Conservation (phyloP, 2,797 vertebrate genomes). For the Hydrolagus colliei region DNA sequence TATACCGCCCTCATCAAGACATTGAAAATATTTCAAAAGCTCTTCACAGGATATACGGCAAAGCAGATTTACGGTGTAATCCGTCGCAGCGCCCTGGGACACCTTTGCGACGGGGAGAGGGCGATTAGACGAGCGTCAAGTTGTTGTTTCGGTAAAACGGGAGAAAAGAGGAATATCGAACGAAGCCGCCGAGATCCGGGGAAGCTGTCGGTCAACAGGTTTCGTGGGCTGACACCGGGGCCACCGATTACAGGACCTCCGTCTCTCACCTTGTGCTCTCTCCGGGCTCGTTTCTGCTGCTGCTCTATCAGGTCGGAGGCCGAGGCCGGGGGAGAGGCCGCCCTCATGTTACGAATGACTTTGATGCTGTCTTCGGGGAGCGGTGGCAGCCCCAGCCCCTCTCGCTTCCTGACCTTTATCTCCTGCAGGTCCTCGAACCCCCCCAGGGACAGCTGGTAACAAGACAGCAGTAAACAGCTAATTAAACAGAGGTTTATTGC, state of each 20-base stretch:
- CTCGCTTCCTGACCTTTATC: conserved; percentile 79
- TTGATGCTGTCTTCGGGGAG: conserved; percentile 95
- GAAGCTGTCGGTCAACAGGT: background rate
- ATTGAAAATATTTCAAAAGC: no score
- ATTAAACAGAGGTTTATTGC: background rate
- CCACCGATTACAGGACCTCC: background rate
- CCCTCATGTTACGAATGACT: conserved; percentile 89
- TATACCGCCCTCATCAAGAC: no score
- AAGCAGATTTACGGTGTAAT: no score
- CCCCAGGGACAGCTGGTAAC: conserved; percentile 78
- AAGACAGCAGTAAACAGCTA: background rate
- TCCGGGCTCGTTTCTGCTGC: conserved; percentile 86
- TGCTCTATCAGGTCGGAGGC: conserved; percentile 95
- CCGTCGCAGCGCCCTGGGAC: no score
- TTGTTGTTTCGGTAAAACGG: no score
- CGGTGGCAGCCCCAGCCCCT: conserved; percentile 71
- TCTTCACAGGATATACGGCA: no score
- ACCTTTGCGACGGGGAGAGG: no score
- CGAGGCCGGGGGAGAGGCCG: conserved; percentile 86
- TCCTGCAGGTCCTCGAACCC: conserved; percentile 88
- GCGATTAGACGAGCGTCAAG: no score
- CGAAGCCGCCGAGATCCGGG: background rate
- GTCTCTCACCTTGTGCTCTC: conserved; percentile 80
- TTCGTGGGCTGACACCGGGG: background rate
- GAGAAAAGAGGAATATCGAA: no score